Percentiles rank a stretch among this genome's conserved stretches.
Conservation (phyloP, 2,113 vertebrate genomes). For the Sciurus niger region DNA sequence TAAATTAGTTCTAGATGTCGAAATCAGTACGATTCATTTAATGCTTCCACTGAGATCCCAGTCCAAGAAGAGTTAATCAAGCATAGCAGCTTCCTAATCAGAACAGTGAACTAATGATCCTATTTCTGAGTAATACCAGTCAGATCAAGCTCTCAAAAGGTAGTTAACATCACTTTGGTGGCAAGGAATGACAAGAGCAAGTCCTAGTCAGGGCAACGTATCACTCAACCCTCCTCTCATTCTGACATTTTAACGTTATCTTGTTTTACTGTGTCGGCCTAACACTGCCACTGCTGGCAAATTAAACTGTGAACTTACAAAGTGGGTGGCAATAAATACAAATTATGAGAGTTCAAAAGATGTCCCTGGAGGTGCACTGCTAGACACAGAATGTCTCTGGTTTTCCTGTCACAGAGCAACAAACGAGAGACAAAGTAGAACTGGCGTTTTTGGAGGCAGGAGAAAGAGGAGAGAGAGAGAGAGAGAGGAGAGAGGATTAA, state of each 20-base stretch:
- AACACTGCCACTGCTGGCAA: constrained; percentile 92
- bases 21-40: constrained; percentile 86
- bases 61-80: constrained; percentile 92
- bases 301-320: constrained; percentile 95
- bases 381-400: constrained; percentile 90
- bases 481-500: constrained; percentile 76
- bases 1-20: constrained; percentile 90
- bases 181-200: constrained; percentile 91
- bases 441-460: constrained; percentile 70
- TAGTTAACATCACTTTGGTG: constrained; percentile 93
- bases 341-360: constrained; percentile 93
- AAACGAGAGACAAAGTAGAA: constrained; percentile 88
- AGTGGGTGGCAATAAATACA: constrained; percentile 95
- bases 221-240: constrained; percentile 92
- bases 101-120: constrained; percentile 92
- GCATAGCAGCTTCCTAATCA: constrained; percentile 91
- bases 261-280: constrained; percentile 92
- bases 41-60: constrained; percentile 87
- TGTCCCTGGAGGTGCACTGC: constrained; percentile 90
- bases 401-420: constrained; percentile 89
- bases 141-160: constrained; percentile 93
- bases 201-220: constrained; percentile 92
- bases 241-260: constrained; percentile 93
- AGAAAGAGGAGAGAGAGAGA: background rate
- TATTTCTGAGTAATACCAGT: constrained; percentile 91